Percentiles rank a stretch among this genome's conserved stretches.
Conservation (phyloP, 1,140 invertebrate genomes). For the Drosophila cardini region DNA sequence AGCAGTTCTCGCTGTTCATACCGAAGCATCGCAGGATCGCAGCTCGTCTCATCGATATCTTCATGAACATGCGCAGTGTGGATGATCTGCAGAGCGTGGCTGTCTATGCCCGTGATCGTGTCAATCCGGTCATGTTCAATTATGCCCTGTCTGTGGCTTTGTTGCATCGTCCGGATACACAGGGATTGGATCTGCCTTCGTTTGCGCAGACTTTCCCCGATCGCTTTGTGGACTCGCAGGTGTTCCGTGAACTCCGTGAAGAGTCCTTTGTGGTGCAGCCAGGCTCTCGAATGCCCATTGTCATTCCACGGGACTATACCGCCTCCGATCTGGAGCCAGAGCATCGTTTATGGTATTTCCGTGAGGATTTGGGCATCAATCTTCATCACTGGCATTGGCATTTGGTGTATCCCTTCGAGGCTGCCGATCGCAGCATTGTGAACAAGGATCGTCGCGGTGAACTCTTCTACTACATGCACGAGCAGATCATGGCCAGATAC, state of each 20-base stretch:
- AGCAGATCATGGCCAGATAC: constrained; percentile 89
- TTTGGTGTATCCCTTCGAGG: constrained; percentile 90
- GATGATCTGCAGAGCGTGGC: constrained; percentile 90
- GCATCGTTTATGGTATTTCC: constrained; percentile 89
- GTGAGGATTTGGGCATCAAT: constrained; percentile 90
- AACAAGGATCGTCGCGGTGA: constrained; percentile 90
- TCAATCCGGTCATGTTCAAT: constrained; percentile 92
- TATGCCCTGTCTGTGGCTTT: constrained; percentile 91
- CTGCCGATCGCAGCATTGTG: constrained; percentile 86
- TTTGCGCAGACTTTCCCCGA: constrained; percentile 91
- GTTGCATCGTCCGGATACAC: constrained; percentile 90
- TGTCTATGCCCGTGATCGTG: constrained; percentile 89
- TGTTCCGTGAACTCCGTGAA: constrained; percentile 89
- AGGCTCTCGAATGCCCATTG: constrained; percentile 88
- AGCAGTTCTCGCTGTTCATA: constrained; percentile 91
- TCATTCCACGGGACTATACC: constrained; percentile 90
- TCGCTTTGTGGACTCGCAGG: constrained; percentile 90
- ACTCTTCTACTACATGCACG: constrained; percentile 92
- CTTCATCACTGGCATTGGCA: constrained; percentile 95
- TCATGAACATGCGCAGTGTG: constrained; percentile 89
- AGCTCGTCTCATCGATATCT: constrained; percentile 89
- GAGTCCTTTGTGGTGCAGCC: constrained; percentile 88
- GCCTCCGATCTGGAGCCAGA: constrained; percentile 90
- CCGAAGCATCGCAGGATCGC: constrained; percentile 89
- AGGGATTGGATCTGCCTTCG: constrained; percentile 89